Conservation (phyloP, 1,140 invertebrate genomes). For the Drosophila subobscura region DNA sequence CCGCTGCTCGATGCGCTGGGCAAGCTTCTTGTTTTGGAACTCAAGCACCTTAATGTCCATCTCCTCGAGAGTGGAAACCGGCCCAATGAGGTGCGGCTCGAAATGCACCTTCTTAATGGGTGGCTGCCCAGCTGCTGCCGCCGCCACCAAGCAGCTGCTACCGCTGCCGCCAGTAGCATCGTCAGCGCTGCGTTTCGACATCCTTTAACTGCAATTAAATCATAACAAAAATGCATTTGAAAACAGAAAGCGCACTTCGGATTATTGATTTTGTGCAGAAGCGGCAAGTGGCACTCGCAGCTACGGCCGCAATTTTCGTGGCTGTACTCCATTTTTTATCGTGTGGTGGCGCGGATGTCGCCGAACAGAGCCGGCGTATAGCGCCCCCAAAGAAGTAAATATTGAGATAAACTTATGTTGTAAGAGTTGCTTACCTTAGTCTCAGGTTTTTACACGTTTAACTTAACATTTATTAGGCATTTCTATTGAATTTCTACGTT, state of each 20-base stretch:
- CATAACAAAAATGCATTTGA: slow-evolving; percentile 5
- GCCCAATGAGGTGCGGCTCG: slow-evolving; percentile 95
- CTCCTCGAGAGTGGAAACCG: slow-evolving; percentile 97
- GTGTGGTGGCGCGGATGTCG: slow-evolving; percentile 42
- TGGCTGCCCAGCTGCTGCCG: slow-evolving; percentile 84
- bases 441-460: slow-evolving; percentile 67
- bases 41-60: slow-evolving; percentile 98
- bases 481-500: slow-evolving; percentile 44
- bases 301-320: slow-evolving; percentile 38
- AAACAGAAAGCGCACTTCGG: slow-evolving; percentile 34
- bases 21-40: slow-evolving; percentile 98
- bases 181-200: slow-evolving; percentile 90
- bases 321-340: slow-evolving; percentile 77
- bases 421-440: slow-evolving; percentile 58
- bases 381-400: slow-evolving; percentile 4
- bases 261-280: slow-evolving; percentile 74
- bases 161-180: slow-evolving; percentile 84
- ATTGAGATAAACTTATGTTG: no score
- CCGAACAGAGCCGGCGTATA: slow-evolving; percentile 1
- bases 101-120: slow-evolving; percentile 96
- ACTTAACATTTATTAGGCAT: slow-evolving; percentile 73
- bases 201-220: slow-evolving; percentile 73
- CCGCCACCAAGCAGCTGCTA: slow-evolving; percentile 67
- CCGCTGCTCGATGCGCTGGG: slow-evolving; percentile 95
- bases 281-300: slow-evolving; percentile 21